These are phyloP conservation scores for Sinocyclocheilus anshuiensis DNA, from an alignment of 2,113 vertebrate species.

Conservation along the genomic window DNA sequence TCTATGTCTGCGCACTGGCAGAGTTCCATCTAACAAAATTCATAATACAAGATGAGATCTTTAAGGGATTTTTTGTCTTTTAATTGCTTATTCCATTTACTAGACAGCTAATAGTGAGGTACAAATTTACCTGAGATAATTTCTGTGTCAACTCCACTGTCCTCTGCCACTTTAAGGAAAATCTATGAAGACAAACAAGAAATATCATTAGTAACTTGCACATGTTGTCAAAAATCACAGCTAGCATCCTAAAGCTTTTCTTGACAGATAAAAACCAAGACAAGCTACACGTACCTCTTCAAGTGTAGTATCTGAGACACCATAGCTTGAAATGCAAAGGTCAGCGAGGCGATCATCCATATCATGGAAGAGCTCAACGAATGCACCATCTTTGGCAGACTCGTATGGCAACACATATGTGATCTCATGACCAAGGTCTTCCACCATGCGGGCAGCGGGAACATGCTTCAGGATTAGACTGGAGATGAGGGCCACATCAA, in stretches of 20 bases:
- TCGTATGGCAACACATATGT: conserved; percentile 91
- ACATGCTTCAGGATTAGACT: conserved; percentile 88
- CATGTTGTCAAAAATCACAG: too few species aligned
- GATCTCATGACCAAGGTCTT: conserved; percentile 93
- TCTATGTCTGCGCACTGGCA: conserved; percentile 86
- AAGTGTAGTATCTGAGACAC: conserved; percentile 94
- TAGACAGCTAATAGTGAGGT: not conserved
- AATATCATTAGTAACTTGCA: not conserved
- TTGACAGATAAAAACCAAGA: not conserved
- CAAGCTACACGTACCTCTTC: conserved; percentile 81
- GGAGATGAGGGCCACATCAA: conserved; percentile 88
- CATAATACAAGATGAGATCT: not conserved
- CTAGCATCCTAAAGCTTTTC: not conserved
- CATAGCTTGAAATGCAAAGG: conserved; percentile 93
- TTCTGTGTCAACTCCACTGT: conserved; percentile 92
- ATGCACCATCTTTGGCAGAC: conserved; percentile 92
- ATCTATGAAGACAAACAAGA: conserved; percentile 75
- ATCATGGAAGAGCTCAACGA: conserved; percentile 92
- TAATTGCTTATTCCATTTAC: not conserved
- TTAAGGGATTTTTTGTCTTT: not conserved
- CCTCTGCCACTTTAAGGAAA: conserved; percentile 97
- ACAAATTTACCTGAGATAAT: conserved; percentile 86
- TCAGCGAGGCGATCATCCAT: conserved; percentile 88
- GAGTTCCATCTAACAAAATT: conserved; percentile 82
- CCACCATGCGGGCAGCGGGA: conserved; percentile 86